Evolutionary conservation across 2,888 invertebrate genomes (phyloP).

Genomic region (Plusia festucae): DNA sequence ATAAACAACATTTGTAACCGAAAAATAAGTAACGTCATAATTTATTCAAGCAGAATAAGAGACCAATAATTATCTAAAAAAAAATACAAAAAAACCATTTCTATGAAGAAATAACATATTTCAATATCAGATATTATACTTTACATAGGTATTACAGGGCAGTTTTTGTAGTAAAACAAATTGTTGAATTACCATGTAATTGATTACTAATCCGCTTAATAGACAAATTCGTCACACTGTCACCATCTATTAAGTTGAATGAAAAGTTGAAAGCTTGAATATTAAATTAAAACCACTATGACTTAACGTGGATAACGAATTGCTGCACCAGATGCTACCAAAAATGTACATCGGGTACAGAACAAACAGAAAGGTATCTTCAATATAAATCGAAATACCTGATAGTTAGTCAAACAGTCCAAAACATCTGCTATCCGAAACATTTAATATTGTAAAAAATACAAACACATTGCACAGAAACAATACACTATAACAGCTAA

Average conservation of each 20-base stretch:
- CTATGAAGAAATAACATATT: too few relatives aligned
- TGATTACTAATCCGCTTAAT: slow-evolving; percentile 1
- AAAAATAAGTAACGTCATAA: too few relatives aligned
- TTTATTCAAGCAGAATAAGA: too few relatives aligned
- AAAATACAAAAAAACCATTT: too few relatives aligned
- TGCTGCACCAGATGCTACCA: too few relatives aligned
- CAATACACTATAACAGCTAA: slow-evolving; percentile 8
- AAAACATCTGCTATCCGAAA: background rate
- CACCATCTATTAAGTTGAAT: background rate
- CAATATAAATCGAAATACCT: too few relatives aligned
- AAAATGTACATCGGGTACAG: too few relatives aligned
- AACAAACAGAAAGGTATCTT: too few relatives aligned
- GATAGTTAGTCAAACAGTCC: background rate
- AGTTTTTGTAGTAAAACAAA: background rate
- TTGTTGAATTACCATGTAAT: background rate
- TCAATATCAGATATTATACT: too few relatives aligned
- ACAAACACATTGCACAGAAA: slow-evolving; percentile 7
- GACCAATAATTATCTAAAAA: too few relatives aligned
- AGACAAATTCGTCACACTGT: slow-evolving; percentile 4
- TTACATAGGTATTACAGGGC: background rate
- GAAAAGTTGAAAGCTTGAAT: background rate
- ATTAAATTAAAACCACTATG: background rate
- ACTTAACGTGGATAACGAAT: background rate
- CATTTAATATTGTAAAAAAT: background rate
- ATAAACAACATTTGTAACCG: too few relatives aligned